Base-by-base conservation (phyloP, 2,888 invertebrate species). In the Athripsodes cinereus region DNA sequence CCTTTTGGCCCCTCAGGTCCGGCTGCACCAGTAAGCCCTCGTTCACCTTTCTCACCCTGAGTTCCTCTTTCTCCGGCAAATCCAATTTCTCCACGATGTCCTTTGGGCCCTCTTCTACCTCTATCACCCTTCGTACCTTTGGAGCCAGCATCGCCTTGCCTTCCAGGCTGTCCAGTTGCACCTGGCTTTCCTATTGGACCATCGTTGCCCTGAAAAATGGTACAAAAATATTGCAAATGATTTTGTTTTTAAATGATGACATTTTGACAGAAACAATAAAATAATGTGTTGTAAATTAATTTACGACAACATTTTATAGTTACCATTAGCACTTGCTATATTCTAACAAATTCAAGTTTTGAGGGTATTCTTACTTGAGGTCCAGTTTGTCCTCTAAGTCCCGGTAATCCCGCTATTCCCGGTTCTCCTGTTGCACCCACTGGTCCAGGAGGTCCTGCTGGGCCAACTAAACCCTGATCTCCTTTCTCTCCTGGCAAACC, bases 401-500 rank as follows among this genome's bases (percentile, higher is more conserved):
- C 89, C 22, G 81, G 76, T 50, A 80, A 76, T 16, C 87, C 87
- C 68, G 80, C 79, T 6, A 77, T 72, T 1, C 86, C 85, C 1
- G 80, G 74, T 35, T 81, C 73, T 6, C 90, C 90, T 65, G 83
- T 72, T 0, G 83, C 77, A n/a, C 90, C 90, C 10, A 74, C 70
- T 1, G 81, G 76, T 6, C 89, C 88, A 26, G 78, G 73, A 63
- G 79, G 72, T 5, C 90, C 90, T 35, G 81, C 76, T 2, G 80
- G 76, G 1, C 91, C 91, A 61, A 80, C 76, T 1, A 80, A 75
- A 1, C 91, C 87, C 1, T 71, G 70, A 62, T 90, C 88, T 3
- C 93, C 93, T 69, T 91, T 90, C 66, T 89, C 90, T 2, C 93
- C 92, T 0, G 86, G 80, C 31, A 78, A 66, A 0, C 91, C 92